Percentiles rank a stretch among this genome's conserved stretches.
Conservation (phyloP, 2,888 invertebrate species). For the Poecilobothrus nobilitatus region DNA sequence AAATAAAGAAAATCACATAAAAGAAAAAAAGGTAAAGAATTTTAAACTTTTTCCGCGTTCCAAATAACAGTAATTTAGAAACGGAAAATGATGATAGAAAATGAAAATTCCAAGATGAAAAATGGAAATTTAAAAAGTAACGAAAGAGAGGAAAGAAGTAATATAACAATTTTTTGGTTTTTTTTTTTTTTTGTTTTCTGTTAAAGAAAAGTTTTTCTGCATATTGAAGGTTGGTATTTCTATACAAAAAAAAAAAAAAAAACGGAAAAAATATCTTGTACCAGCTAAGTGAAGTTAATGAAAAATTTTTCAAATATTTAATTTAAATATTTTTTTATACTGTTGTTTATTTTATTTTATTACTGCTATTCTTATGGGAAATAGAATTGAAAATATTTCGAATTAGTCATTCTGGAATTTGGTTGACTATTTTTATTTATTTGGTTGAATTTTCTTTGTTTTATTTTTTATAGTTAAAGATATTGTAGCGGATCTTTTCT, state of each 20-base stretch:
- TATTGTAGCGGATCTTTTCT: too few relatives aligned
- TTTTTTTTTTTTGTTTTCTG: not conserved
- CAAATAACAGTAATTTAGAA: not conserved
- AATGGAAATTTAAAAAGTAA: not conserved
- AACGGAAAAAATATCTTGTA: not conserved
- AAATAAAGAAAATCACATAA: not conserved
- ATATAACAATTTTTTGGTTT: too few relatives aligned
- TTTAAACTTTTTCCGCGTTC: constrained; percentile 6
- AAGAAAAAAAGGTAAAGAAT: not conserved
- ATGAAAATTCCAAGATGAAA: not conserved
- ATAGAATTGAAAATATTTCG: too few relatives aligned
- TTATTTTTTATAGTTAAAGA: too few relatives aligned
- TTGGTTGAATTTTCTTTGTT: too few relatives aligned
- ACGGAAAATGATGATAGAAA: not conserved
- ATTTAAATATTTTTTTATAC: not conserved
- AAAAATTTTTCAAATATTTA: constrained; percentile 6
- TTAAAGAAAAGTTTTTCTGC: not conserved
- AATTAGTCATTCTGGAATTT: too few relatives aligned
- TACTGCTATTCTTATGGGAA: too few relatives aligned
- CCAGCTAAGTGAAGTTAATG: constrained; percentile 1
- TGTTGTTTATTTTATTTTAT: too few relatives aligned
- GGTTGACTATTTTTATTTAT: too few relatives aligned
- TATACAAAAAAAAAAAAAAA: too few relatives aligned
- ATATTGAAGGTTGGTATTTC: too few relatives aligned
- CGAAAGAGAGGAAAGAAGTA: not conserved